Conservation (phyloP, 2,113 vertebrate species). For the Callionymus lyra region DNA sequence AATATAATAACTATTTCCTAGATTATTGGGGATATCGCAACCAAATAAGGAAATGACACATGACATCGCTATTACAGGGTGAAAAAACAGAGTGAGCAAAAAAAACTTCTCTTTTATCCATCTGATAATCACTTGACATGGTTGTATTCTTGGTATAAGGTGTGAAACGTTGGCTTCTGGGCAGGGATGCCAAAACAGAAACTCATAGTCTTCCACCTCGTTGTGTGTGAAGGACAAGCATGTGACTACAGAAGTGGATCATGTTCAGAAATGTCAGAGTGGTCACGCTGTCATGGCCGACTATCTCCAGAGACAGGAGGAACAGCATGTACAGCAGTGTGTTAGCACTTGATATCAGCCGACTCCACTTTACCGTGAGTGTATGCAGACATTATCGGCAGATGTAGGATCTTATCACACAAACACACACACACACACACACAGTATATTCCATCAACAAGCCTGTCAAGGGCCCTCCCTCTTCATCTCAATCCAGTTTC, state of each 20-base stretch:
- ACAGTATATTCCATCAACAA: constrained; percentile 35
- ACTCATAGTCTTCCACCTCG: no score
- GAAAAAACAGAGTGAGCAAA: no score
- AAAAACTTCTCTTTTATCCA: no score
- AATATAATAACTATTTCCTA: no score
- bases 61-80: no score
- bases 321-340: constrained; percentile 22
- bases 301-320: constrained; percentile 20
- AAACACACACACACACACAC: constrained; percentile 12
- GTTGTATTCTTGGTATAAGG: no score
- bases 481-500: constrained; percentile 36
- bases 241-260: constrained; percentile 3
- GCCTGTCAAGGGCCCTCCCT: constrained; percentile 35
- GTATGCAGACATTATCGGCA: constrained; percentile 32
- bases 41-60: no score
- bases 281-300: constrained; percentile 16
- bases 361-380: constrained; percentile 17
- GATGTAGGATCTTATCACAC: constrained; percentile 12
- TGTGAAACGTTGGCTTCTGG: no score
- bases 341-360: constrained; percentile 38
- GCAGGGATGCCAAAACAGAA: no score
- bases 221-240: constrained; percentile 3
- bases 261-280: constrained; percentile 24
- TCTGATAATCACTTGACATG: no score
- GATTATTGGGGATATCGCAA: no score